A percentile compares a stretch with the other conserved stretches of the same genome.
These are phyloP conservation scores for Choloepus hoffmanni DNA, from an alignment of 2,113 vertebrate species.

Conservation along the genomic window DNA sequence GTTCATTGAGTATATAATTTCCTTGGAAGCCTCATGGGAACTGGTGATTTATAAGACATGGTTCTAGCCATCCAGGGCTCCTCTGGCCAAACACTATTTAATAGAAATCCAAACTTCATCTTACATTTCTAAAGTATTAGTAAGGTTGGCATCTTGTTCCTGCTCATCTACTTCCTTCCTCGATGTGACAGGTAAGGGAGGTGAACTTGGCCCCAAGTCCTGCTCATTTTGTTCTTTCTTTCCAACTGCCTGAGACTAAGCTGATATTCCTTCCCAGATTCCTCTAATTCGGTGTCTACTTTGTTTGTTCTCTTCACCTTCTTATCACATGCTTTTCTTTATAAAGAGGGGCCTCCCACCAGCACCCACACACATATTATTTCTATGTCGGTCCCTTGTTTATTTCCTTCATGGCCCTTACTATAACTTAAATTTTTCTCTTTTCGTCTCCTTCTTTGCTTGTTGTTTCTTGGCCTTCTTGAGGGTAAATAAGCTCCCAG, in stretches of 20 bases:
- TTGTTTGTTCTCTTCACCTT: neutral
- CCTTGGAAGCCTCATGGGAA: neutral
- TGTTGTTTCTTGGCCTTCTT: neutral
- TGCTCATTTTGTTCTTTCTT: neutral
- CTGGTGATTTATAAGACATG: slow-evolving; percentile 22
- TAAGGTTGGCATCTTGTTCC: neutral
- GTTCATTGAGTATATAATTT: neutral
- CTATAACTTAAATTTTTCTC: neutral
- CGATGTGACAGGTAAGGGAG: neutral
- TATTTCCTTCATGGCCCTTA: neutral
- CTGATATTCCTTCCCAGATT: neutral
- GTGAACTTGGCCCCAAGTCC: neutral
- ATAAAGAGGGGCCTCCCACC: neutral
- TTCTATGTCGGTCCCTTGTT: neutral
- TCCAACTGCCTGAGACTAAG: neutral
- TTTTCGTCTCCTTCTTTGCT: neutral
- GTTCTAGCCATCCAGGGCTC: neutral
- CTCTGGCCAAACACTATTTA: slow-evolving; percentile 30
- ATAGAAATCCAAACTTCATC: slow-evolving; percentile 19
- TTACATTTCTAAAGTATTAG: neutral
- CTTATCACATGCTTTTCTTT: neutral
- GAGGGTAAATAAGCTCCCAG: neutral
- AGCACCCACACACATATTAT: neutral
- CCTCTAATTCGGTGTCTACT: neutral
- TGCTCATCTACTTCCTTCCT: neutral